Evolutionary conservation across 2,888 invertebrate species (phyloP), one percentile per base, ranked within the genome.

Genomic region (Drosophila kanekoi): DNA sequence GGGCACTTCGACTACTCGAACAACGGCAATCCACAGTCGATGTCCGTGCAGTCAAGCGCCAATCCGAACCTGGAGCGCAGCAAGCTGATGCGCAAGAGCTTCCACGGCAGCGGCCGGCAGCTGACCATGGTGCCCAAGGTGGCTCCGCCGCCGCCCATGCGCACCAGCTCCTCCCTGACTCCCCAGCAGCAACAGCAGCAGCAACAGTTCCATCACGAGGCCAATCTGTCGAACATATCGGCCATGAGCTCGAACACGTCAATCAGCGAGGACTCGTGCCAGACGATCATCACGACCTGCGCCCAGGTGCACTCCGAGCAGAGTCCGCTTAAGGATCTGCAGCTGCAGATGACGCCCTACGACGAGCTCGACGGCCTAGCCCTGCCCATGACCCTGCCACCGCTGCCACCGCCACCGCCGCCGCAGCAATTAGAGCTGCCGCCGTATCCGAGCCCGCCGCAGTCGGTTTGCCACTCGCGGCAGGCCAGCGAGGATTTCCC

Each of bases 401-500:
- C 56, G 59, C 44, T 44, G 5, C 56, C 35, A 13, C 57, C 59
- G 45, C 77, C 57, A 66, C 68, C 67, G 2, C 70, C 74, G 5
- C 81, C 92, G 2, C 66, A 79, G 1, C 85, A 92, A 37, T 84
- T 94, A 32, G 96, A 96, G 54, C 90, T 96, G 60, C 97, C 97
- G 1, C 97, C 97, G 0, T 97, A 97, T 90, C 97, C 97, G 1
- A 96, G 96, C 83, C 96, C 96, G 1, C 94, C 95, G 78, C 95
- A 95, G 77, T 96, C 96, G 0, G 95, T 94, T 0, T 94, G 95
- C 58, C 97, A 97, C 91, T 97, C 97, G 2, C 93, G 97, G 49
- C 97, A 97, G 91, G 95, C 96, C 0, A 97, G 97, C 91, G 97
- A 97, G 92, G 97, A 97, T 84, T 97, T 97, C 85, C 97, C 97